Base-by-base conservation (phyloP, 2,888 invertebrate genomes). In the Leptodirus hochenwartii region DNA sequence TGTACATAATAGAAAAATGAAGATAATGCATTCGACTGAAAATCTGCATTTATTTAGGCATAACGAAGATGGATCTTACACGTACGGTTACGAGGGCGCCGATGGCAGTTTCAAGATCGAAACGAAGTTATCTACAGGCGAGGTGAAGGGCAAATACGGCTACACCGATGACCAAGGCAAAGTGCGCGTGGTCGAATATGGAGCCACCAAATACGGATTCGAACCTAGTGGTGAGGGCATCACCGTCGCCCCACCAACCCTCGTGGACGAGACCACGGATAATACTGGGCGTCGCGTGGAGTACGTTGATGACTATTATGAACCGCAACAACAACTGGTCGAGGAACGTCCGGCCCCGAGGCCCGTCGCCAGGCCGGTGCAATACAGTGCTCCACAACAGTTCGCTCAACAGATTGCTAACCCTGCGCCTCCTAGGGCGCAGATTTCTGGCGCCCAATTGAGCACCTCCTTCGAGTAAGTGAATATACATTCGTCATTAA, bases 71-170 rank as follows among this genome's bases (percentile, higher is more conserved):
- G 84, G 84, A 30, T 84, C 84, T 0, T 88, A 88, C 57, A 87
- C 87, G 0, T 87, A 84, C 46, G 85, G 84, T 1, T 87, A 82
- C 53, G 87, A 87, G 49, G 78, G 77, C 3, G 84, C 70, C 16
- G 87, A 88, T 49, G 87, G 85, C 22, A 75, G 79, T 4, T 85
- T 85, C 62, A 84, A 85, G 59, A 85, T 85, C 46, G 87, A 85
- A 56, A 85, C 85, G 6, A 85, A 85, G 52, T 56, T 73, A 12
- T 66, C 74, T 1, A 65, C 66, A 4, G 85, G 85, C 1, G 84
- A 84, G 43, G 85, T 85, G 6, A 80, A 78, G 56, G 87, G 87
- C 41, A 87, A 87, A 52, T 87, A 87, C 49, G 87, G 87, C 3
- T 87, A 84, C 60, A 76, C 77, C 32, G 87, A 85, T 47, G 82